phyloP scores from a whole-genome alignment of 2,797 vertebrate genomes.

The Centroberyx gerrardi region DNA sequence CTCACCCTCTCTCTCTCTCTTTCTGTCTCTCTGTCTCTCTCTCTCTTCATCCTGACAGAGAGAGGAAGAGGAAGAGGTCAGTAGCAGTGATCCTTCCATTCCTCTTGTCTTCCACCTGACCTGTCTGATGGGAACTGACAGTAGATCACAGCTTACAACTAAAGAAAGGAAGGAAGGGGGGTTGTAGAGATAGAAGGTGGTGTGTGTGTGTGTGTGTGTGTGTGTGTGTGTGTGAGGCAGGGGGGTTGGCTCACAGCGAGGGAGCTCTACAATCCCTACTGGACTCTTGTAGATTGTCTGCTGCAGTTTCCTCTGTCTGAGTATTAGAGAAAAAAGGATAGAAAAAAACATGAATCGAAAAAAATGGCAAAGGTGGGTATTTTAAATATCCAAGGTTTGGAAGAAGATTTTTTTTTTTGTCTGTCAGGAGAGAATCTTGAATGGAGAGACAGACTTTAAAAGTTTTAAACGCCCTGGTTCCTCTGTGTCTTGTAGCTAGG shows the following conservation, averaged over 20 bases:
- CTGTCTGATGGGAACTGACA: conserved; percentile 68
- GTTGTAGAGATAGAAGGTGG: conserved; percentile 26
- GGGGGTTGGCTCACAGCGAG: conserved; percentile 32
- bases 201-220: conserved; percentile 4
- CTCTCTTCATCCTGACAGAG: neutral
- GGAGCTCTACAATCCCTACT: conserved; percentile 28
- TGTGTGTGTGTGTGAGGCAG: neutral
- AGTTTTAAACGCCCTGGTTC: conserved; percentile 11
- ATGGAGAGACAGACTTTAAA: conserved; percentile 38
- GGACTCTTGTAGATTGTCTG: neutral
- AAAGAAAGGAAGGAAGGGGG: conserved; percentile 18
- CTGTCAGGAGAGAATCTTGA: conserved; percentile 5
- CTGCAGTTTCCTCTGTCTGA: neutral
- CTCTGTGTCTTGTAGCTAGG: conserved; percentile 28
- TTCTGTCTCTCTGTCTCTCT: neutral
- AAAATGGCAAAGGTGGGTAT: neutral
- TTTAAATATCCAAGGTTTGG: neutral
- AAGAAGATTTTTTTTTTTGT: neutral
- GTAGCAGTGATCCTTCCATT: conserved; percentile 21
- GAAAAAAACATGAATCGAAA: conserved; percentile 11
- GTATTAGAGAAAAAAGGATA: too few species aligned
- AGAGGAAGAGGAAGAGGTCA: conserved; percentile 40
- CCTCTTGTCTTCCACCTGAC: conserved; percentile 70
- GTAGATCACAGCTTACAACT: conserved; percentile 69
- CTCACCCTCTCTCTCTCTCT: too few species aligned